phyloP scores from a whole-genome alignment of 92 coral and sea anemone species.

The Porites divaricata region DNA sequence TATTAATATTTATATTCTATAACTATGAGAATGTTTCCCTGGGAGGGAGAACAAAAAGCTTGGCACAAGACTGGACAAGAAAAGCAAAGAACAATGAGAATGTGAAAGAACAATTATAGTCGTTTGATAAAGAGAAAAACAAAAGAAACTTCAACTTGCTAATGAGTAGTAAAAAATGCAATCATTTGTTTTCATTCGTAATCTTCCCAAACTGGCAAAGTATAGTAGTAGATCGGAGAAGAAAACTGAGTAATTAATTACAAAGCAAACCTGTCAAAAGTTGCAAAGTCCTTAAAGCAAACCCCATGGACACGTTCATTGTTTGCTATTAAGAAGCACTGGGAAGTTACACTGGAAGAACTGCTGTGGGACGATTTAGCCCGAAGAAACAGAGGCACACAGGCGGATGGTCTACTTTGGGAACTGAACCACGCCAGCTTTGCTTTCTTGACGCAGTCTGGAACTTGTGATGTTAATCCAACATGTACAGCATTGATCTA shows the following conservation, averaged over 20 bases:
- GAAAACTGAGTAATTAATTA: too few relatives aligned
- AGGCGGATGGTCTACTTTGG: constrained; percentile 26
- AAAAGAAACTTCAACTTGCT: too few relatives aligned
- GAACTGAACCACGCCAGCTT: constrained; percentile 45
- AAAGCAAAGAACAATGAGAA: not conserved
- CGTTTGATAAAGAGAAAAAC: not conserved
- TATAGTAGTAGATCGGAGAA: too few relatives aligned
- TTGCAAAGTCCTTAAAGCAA: constrained; percentile 42
- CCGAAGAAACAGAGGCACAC: constrained; percentile 36
- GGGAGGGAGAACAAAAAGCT: too few relatives aligned
- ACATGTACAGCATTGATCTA: constrained; percentile 72
- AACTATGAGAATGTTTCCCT: too few relatives aligned
- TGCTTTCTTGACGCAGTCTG: constrained; percentile 49
- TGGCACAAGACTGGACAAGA: not conserved
- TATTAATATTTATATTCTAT: too few relatives aligned
- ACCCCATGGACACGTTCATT: constrained; percentile 46
- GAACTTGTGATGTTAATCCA: constrained; percentile 49
- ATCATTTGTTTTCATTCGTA: too few relatives aligned
- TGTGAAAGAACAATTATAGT: not conserved
- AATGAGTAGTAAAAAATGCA: too few relatives aligned
- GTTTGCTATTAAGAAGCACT: constrained; percentile 8
- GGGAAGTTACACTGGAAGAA: not conserved
- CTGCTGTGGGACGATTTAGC: not conserved
- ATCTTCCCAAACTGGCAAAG: too few relatives aligned
- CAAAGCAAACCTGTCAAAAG: constrained; percentile 17